phyloP scores from a whole-genome alignment of 64 coral and sea anemone species.

The Actinia equina region DNA sequence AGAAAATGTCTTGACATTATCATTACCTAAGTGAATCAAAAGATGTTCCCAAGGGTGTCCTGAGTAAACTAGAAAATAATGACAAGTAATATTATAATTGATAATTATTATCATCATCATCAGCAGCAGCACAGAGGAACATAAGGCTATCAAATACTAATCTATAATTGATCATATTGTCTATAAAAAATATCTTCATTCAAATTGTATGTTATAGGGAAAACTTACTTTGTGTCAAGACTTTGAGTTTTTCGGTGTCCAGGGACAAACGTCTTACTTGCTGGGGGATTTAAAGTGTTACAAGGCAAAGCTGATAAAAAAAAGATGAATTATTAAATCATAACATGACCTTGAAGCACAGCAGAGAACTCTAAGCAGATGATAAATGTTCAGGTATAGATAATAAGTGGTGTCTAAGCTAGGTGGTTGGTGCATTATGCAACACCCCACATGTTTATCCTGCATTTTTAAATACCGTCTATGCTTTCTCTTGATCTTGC shows the following conservation, averaged over 20 bases:
- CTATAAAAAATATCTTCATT: background rate
- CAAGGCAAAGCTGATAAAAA: background rate
- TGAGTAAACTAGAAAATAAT: background rate
- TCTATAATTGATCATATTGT: background rate
- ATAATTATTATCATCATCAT: background rate
- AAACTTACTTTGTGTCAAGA: constrained; percentile 60
- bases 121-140: no score
- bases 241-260: constrained; percentile 69
- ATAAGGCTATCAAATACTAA: no score
- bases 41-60: background rate
- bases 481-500: constrained; percentile 74
- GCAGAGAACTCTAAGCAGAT: no score
- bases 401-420: no score
- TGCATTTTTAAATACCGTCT: constrained; percentile 44
- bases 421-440: no score
- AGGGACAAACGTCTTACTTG: constrained; percentile 41
- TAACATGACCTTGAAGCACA: background rate
- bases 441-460: background rate
- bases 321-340: background rate
- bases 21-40: constrained; percentile 12
- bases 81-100: background rate
- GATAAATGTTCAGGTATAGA: no score
- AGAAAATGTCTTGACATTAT: background rate
- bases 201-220: background rate
- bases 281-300: background rate